Evolutionary conservation across 2,888 invertebrate genomes (phyloP), one percentile per base, ranked within the genome.

Genomic region (Diloba caeruleocephala): DNA sequence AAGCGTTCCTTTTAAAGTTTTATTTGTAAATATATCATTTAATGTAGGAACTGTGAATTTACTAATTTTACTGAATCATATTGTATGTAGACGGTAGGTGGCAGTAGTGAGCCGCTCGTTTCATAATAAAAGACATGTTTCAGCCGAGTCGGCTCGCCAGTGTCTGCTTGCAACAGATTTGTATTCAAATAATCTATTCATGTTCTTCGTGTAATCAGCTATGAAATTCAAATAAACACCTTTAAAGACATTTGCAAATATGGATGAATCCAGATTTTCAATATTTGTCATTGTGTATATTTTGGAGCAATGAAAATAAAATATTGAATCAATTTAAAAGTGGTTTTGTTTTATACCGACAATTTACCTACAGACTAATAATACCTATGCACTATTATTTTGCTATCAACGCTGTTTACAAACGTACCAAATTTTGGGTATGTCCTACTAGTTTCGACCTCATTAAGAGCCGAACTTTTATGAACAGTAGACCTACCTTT

Each of bases 1-100:
- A 92, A 92, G 92, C 92, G 92, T 92, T 93, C 92, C 92, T 92
- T 91, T 91, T 89, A 92, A 92, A 92, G 92, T 91, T 93, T 93
- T 92, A 92, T 92, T 91, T 93, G 92, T 93, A 93, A 90, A 92
- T 93, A 92, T 90, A 85, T 88, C 79, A 78, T 79, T 81, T 87
- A 89, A 84, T 81, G 84, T 92, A 92, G 88, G 90, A 81, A 89
- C 90, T 86, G 83, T 92, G 90, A 90, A 90, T 89, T 90, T 87
- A 91, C 88, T 90, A 88, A 89, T 89, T 86, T 81, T 88, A 87
- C 87, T 87, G 81, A 80, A 82, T 81, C 77, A 71, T 87, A 84
- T 82, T 79, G 84, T 85, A 82, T 65, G 84, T 81, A 85, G 84
- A 69, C 64, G 67, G 78, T 79, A 83, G 84, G 63, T 56, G 77